Base-by-base conservation (phyloP, 2,888 invertebrate species). In the Labia minor region DNA sequence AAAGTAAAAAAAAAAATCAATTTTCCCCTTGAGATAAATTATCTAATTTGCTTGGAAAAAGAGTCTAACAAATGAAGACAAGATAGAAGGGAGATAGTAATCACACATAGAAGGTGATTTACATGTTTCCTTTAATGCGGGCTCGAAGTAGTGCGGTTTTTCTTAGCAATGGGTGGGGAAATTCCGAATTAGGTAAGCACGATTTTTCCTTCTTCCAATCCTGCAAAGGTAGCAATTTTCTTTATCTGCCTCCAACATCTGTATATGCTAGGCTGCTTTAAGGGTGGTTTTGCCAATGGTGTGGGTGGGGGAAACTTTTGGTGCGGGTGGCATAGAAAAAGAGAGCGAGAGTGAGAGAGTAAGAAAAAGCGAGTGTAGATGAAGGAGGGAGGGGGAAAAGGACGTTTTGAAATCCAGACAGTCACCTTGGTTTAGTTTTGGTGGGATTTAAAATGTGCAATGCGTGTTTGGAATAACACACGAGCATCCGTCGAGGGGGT, bases 1-100 rank as follows among this genome's bases (percentile, higher is more conserved):
- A 49, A 49, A n/a, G n/a, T n/a, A n/a, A n/a, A n/a, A n/a, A 49
- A 49, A 49, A 49, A 49, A 49, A 49, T 49, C 49, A 49, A 49
- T 49, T 49, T 49, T 49, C 49, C 16, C 49, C 16, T n/a, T 2
- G n/a, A 49, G 49, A 49, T 49, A 49, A 49, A 49, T 49, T 49
- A 49, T 49, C 49, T 49, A 49, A 49, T 49, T 49, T 49, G 49
- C 49, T 49, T 49, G 49, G 16, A 26, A 26, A 33, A 49, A 49
- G n/a, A 49, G 14, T 49, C 49, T 49, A 49, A 49, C 49, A 49
- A 49, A 49, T 49, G 49, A 49, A 49, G 49, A 49, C 49, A 49
- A 49, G 49, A 49, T 49, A 49, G 49, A 49, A 26, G n/a, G 3
- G 49, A 49, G 49, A 49, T 49, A 49, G 49, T 16, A 49, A 49